Conservation (phyloP, 2,888 invertebrate species). For the Lasioglossum leucozonium region DNA sequence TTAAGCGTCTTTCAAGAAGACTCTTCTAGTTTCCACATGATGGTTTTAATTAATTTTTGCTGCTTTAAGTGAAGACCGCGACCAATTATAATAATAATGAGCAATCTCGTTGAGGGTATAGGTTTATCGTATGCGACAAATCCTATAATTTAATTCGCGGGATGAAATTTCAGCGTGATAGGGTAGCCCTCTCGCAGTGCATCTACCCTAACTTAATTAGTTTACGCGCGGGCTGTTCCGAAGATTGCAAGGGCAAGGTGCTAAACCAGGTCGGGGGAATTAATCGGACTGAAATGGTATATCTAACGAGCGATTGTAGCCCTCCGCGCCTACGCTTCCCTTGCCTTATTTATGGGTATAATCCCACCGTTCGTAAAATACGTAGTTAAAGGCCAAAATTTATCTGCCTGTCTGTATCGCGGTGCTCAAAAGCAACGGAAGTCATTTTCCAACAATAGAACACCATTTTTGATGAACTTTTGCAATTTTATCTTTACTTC, state of each 20-base stretch:
- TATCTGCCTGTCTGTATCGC: background rate
- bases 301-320: constrained; percentile 16
- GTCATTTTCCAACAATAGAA: background rate
- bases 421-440: background rate
- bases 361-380: background rate
- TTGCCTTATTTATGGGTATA: constrained; percentile 3
- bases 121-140: constrained; percentile 31
- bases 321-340: background rate
- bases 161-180: constrained; percentile 41
- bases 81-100: background rate
- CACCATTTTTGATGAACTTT: background rate
- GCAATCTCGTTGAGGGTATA: constrained; percentile 4
- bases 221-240: constrained; percentile 20
- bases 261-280: constrained; percentile 32
- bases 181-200: constrained; percentile 5
- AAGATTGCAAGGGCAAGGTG: constrained; percentile 34
- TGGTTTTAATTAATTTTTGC: background rate
- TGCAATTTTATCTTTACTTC: background rate
- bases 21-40: background rate
- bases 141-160: constrained; percentile 25
- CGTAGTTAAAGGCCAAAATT: background rate
- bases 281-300: constrained; percentile 50
- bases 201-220: constrained; percentile 54
- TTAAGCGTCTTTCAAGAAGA: background rate
- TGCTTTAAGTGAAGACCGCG: background rate